A percentile compares a stretch with the other conserved stretches of the same genome.
Conservation (phyloP, 2,888 invertebrate species). For the Mythimna pallens region DNA sequence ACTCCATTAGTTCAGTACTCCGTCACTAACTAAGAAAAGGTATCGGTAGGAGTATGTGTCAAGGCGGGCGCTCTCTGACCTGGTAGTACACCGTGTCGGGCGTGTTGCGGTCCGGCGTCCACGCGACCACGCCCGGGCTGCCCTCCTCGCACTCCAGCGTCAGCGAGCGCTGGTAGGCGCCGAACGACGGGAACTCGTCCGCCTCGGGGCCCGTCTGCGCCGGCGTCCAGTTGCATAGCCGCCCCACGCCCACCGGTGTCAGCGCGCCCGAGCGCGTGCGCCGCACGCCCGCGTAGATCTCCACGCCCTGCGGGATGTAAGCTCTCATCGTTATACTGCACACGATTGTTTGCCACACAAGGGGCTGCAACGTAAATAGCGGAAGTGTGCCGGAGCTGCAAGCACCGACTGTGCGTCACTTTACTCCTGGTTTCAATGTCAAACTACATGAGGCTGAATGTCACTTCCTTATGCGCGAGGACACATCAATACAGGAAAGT, state of each 20-base stretch:
- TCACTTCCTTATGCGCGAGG: too few species aligned
- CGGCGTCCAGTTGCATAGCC: conserved; percentile 97
- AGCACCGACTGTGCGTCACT: not conserved
- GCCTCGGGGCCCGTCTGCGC: conserved; percentile 92
- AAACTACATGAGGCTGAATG: not conserved
- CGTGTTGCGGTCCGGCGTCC: conserved; percentile 96
- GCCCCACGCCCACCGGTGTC: conserved; percentile 94
- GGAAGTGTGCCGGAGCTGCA: too few species aligned
- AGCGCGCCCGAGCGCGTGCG: conserved; percentile 93
- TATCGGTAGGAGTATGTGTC: not conserved
- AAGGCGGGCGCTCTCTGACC: conserved; percentile 83
- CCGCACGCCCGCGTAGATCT: conserved; percentile 95
- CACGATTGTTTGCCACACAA: not conserved
- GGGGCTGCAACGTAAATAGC: too few species aligned
- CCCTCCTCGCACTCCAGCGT: conserved; percentile 96
- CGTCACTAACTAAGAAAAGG: not conserved
- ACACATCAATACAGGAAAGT: too few species aligned
- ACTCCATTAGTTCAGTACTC: conserved; percentile 11
- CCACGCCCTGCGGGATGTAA: conserved; percentile 90
- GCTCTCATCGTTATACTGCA: not conserved
- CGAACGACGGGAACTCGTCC: conserved; percentile 96
- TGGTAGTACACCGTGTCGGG: conserved; percentile 98
- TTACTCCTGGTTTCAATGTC: not conserved
- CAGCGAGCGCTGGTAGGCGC: conserved; percentile 96
- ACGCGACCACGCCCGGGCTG: conserved; percentile 95